A percentile compares a stretch with the other conserved stretches of the same genome.
phyloP scores from a whole-genome alignment of 2,797 vertebrate genomes.

The Sphenopsis melanotis region DNA sequence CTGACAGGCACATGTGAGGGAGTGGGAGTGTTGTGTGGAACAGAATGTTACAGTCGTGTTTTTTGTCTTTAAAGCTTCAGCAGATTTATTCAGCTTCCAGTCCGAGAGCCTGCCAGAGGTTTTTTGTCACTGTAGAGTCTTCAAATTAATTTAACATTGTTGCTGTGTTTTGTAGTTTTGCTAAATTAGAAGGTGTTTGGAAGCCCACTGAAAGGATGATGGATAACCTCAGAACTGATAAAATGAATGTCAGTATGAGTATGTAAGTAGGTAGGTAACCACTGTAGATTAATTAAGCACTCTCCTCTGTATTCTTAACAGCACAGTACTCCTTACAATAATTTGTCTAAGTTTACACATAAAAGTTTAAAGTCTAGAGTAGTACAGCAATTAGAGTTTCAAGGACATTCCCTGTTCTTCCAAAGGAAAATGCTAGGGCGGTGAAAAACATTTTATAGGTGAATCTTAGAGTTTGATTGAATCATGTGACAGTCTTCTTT shows the following conservation, averaged over 20 bases:
- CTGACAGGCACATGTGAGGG: neutral
- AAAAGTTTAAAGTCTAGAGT: neutral
- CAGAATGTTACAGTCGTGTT: neutral
- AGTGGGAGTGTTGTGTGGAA: conserved; percentile 20
- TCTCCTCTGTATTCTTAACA: neutral
- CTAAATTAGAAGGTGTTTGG: neutral
- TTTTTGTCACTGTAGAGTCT: neutral
- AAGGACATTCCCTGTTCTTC: neutral
- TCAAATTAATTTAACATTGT: neutral
- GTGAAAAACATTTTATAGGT: neutral
- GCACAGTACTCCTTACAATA: neutral
- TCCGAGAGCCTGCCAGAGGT: neutral
- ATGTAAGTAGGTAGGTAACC: neutral
- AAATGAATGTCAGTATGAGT: neutral
- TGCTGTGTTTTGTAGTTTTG: neutral
- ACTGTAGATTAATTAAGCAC: neutral
- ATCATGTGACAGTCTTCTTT: neutral
- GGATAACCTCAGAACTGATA: neutral
- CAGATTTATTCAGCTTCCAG: neutral
- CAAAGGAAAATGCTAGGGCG: neutral
- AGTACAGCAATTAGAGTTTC: neutral
- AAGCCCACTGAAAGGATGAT: neutral
- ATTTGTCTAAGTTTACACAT: neutral
- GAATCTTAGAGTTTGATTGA: neutral
- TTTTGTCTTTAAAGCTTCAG: neutral